Evolutionary conservation across 1,140 invertebrate genomes (phyloP).

Genomic region (Fopius arisanus): DNA sequence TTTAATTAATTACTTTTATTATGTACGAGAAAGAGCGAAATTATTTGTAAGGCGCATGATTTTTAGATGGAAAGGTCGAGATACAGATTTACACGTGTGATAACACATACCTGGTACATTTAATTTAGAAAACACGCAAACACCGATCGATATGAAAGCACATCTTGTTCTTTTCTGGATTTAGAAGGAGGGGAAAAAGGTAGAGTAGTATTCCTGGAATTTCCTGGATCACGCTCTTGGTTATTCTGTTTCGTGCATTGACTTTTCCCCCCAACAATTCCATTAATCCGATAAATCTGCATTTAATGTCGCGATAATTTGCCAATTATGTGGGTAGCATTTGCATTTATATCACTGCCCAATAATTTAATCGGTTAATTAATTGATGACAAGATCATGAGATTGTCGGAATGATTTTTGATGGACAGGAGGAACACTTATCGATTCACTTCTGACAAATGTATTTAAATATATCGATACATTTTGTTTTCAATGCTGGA

Average conservation of each 20-base stretch:
- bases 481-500: neutral
- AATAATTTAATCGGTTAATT: neutral
- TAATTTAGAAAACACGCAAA: constrained; percentile 4
- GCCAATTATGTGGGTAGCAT: neutral
- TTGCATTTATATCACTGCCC: neutral
- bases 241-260: neutral
- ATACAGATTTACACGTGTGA: neutral
- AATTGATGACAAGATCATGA: neutral
- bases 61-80: neutral
- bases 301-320: neutral
- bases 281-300: neutral
- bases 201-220: neutral
- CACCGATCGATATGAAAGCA: neutral
- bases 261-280: neutral
- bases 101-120: neutral
- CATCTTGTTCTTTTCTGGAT: neutral
- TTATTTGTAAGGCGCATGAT: neutral
- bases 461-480: neutral
- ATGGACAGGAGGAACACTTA: neutral
- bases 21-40: neutral
- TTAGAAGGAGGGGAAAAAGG: neutral
- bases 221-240: too few relatives aligned
- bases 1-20: neutral
- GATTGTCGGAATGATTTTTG: neutral
- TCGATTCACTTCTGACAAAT: neutral